Evolutionary conservation across 2,888 invertebrate genomes (phyloP).

Genomic region (Phlogophora meticulosa): DNA sequence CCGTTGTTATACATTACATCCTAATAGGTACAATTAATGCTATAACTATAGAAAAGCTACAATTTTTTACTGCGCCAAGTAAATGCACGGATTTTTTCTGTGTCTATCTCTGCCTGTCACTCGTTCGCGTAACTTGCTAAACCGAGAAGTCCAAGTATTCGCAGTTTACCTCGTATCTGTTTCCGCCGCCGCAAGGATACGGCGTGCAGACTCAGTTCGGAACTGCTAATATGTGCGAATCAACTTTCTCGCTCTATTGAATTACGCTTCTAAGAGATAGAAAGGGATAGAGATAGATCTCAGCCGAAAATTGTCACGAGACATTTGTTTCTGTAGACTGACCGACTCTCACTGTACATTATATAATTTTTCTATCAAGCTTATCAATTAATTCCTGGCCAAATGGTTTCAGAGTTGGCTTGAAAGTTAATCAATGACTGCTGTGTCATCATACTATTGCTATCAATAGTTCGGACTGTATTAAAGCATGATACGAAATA

Average conservation of each 20-base stretch:
- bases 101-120: not conserved
- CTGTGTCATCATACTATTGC: conserved; percentile 16
- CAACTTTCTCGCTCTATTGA: too few species aligned
- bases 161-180: too few species aligned
- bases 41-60: conserved; percentile 67
- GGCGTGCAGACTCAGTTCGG: too few species aligned
- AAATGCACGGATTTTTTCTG: not conserved
- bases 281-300: not conserved
- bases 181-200: too few species aligned
- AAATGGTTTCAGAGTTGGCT: conserved; percentile 5
- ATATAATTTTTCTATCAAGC: conserved; percentile 29
- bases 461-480: conserved; percentile 24
- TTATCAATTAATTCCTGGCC: conserved; percentile 19
- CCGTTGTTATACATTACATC: conserved; percentile 49
- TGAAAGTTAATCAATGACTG: conserved; percentile 23
- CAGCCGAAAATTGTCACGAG: not conserved
- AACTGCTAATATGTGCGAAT: too few species aligned
- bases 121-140: not conserved
- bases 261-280: not conserved
- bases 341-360: not conserved
- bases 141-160: not conserved
- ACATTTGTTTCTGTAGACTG: not conserved
- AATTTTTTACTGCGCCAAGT: conserved; percentile 56
- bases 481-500: not conserved
- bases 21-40: conserved; percentile 45